Conservation (phyloP, 1,140 invertebrate species). For the Mactra quadrangularis region DNA sequence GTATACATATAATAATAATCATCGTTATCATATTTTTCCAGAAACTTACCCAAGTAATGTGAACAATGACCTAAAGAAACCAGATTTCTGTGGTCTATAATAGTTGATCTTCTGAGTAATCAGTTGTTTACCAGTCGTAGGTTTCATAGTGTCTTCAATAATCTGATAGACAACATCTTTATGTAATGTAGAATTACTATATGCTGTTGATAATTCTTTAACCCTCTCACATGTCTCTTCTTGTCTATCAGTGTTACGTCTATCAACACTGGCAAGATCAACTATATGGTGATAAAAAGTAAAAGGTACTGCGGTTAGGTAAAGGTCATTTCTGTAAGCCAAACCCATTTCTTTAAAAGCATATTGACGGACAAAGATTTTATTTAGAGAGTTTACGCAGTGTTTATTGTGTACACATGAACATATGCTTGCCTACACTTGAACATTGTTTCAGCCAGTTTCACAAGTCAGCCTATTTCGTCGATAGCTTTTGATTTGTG, state of each 20-base stretch:
- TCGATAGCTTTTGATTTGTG: no score
- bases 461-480: no score
- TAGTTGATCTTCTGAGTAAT: slow-evolving; percentile 12
- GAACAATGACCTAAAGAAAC: slow-evolving; percentile 59
- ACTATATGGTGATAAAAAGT: slow-evolving; percentile 62
- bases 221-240: slow-evolving; percentile 61
- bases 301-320: no score
- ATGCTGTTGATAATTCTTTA: slow-evolving; percentile 63
- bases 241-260: slow-evolving; percentile 62
- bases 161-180: slow-evolving; percentile 64
- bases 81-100: slow-evolving; percentile 31
- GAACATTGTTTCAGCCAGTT: no score
- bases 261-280: slow-evolving; percentile 74
- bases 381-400: no score
- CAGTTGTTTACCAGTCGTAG: slow-evolving; percentile 58
- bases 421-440: no score
- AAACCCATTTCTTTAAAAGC: no score
- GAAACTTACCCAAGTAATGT: slow-evolving; percentile 58
- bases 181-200: slow-evolving; percentile 68
- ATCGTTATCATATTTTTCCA: no score
- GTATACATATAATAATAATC: no score
- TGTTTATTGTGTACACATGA: no score
- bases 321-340: no score
- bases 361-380: no score
- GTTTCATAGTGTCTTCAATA: slow-evolving; percentile 67